Percentiles rank a stretch among this genome's conserved stretches.
phyloP scores from a whole-genome alignment of 2,113 vertebrate species.

The Malaclemys terrapin region DNA sequence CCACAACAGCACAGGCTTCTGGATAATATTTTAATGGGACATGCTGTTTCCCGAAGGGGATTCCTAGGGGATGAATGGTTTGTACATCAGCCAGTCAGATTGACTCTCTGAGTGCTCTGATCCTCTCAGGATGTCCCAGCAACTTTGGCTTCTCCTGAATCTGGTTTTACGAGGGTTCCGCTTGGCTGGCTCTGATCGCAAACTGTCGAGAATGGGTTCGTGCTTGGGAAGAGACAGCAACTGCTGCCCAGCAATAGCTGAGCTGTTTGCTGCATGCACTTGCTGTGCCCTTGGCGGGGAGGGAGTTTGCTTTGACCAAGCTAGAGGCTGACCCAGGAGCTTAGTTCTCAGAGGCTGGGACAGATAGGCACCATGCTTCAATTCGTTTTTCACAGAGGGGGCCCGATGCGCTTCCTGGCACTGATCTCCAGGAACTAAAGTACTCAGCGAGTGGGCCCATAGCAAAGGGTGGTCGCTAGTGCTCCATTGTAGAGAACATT shows the following conservation, averaged over 20 bases:
- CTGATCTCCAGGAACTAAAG: neutral
- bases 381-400: neutral
- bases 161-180: slow-evolving; percentile 70
- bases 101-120: slow-evolving; percentile 68
- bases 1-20: neutral
- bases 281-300: neutral
- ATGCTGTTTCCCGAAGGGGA: slow-evolving; percentile 40
- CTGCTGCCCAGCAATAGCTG: slow-evolving; percentile 40
- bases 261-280: neutral
- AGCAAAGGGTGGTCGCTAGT: neutral
- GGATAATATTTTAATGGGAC: neutral
- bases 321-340: neutral
- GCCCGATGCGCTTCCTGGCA: neutral
- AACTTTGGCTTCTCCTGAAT: slow-evolving; percentile 66
- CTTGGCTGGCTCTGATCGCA: slow-evolving; percentile 30
- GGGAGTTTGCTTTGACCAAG: neutral
- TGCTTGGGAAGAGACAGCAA: slow-evolving; percentile 52
- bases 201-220: slow-evolving; percentile 40
- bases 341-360: accelerated
- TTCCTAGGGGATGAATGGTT: slow-evolving; percentile 74
- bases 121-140: slow-evolving; percentile 69
- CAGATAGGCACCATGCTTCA: neutral
- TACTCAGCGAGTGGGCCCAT: neutral
- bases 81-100: slow-evolving; percentile 67
- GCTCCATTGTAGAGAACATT: accelerated